Percentiles rank a stretch among this genome's conserved stretches.
phyloP scores from a whole-genome alignment of 2,113 vertebrate species.

The Calypte anna region DNA sequence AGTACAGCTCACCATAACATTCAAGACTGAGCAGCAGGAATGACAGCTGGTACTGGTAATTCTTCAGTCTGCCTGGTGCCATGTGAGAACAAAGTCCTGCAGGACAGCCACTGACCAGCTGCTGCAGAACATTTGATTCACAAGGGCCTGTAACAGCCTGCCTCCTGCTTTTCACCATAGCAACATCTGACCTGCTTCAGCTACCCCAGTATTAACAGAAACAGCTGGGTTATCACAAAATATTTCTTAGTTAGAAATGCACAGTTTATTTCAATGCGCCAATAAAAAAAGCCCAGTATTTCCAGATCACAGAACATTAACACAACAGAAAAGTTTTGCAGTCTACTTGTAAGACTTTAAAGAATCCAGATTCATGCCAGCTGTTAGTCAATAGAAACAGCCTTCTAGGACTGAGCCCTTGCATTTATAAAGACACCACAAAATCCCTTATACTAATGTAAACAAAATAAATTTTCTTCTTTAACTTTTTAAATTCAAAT shows the following conservation, averaged over 20 bases:
- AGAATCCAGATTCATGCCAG: constrained; percentile 71
- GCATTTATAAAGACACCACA: constrained; percentile 75
- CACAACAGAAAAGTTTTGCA: constrained; percentile 75
- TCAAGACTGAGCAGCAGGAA: not conserved
- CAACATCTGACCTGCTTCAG: fast-evolving
- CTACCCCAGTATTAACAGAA: too few relatives aligned
- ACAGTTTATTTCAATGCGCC: constrained; percentile 79
- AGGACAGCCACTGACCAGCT: not conserved
- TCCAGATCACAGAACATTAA: constrained; percentile 77
- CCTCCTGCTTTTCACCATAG: not conserved
- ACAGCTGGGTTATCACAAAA: constrained; percentile 28
- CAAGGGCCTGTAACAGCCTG: not conserved
- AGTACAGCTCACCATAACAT: not conserved
- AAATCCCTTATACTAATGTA: constrained; percentile 85
- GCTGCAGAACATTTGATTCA: fast-evolving
- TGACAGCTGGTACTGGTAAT: not conserved
- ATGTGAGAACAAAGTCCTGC: fast-evolving
- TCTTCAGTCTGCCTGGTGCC: fast-evolving
- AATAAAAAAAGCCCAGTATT: constrained; percentile 75
- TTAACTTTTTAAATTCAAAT: constrained; percentile 74
- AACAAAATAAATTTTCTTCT: constrained; percentile 83
- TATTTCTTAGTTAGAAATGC: constrained; percentile 77
- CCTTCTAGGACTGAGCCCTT: constrained; percentile 73
- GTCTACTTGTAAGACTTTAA: constrained; percentile 73
- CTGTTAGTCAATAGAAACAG: constrained; percentile 74